A percentile compares a stretch with the other conserved stretches of the same genome.
phyloP scores from a whole-genome alignment of 2,797 vertebrate genomes.

The Myotis myotis region DNA sequence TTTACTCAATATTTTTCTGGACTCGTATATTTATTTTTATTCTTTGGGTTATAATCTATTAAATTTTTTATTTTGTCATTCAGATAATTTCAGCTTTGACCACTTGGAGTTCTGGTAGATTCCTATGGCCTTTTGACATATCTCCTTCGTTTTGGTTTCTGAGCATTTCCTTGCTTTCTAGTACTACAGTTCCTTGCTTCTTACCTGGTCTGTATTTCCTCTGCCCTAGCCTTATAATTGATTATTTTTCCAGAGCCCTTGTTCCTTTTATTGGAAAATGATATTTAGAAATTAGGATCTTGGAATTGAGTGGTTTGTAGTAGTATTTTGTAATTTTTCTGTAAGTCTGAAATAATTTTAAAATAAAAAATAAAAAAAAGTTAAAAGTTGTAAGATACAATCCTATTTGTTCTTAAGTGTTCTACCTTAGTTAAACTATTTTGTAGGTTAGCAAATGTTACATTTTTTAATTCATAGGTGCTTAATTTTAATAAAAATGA shows the following conservation, averaged over 20 bases:
- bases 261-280: not conserved
- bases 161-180: not conserved
- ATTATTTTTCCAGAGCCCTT: not conserved
- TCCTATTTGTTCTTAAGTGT: constrained; percentile 5
- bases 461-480: constrained; percentile 14
- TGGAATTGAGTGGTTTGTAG: not conserved
- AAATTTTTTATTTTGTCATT: not conserved
- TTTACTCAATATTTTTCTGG: not conserved
- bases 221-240: not conserved
- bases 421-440: constrained; percentile 32
- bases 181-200: not conserved
- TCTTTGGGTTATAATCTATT: not conserved
- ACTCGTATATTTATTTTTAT: constrained; percentile 26
- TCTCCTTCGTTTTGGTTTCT: not conserved
- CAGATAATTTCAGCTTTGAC: not conserved
- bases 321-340: constrained; percentile 4
- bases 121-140: not conserved
- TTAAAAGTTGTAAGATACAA: not conserved
- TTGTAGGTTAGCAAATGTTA: constrained; percentile 27
- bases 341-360: constrained; percentile 37
- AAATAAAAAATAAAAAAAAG: not conserved
- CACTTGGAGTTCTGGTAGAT: not conserved
- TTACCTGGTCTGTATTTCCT: not conserved
- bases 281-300: constrained; percentile 19
- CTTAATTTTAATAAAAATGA: not conserved